Conservation (phyloP, 2,113 vertebrate species). For the Silurus meridionalis region DNA sequence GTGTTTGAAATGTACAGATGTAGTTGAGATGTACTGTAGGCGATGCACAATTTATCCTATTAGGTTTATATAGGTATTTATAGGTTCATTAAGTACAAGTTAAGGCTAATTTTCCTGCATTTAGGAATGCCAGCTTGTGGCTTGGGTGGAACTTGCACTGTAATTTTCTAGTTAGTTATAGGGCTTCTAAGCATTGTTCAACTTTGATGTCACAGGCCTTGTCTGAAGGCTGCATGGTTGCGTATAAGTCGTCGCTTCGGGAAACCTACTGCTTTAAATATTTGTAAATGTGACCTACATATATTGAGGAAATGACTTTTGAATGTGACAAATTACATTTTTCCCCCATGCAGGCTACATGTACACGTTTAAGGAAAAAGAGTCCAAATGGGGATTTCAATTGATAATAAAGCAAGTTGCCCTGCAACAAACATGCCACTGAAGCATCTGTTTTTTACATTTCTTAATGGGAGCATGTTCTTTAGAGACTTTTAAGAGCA, state of each 20-base stretch:
- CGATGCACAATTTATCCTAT: constrained; percentile 27
- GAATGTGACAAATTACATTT: not conserved
- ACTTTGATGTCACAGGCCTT: constrained; percentile 7
- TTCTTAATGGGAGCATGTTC: not conserved
- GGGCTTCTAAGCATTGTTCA: constrained; percentile 20
- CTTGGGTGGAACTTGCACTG: constrained; percentile 25
- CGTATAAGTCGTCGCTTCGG: not conserved
- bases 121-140: constrained; percentile 25
- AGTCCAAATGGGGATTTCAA: not conserved
- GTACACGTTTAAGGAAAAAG: not conserved
- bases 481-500: constrained; percentile 5
- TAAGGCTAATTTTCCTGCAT: constrained; percentile 31
- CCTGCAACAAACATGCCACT: not conserved
- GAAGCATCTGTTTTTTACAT: not conserved
- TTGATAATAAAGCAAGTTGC: too few species aligned
- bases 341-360: not conserved
- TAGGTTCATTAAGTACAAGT: constrained; percentile 28
- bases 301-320: not conserved
- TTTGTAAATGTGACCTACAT: constrained; percentile 11
- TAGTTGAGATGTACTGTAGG: constrained; percentile 10
- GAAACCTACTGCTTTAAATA: not conserved
- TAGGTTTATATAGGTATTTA: constrained; percentile 12
- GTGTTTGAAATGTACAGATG: not conserved
- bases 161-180: constrained; percentile 25
- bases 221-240: constrained; percentile 28